A percentile compares a stretch with the other conserved stretches of the same genome.
phyloP scores from a whole-genome alignment of 1,140 invertebrate genomes.

The Drosophila ambigua region DNA sequence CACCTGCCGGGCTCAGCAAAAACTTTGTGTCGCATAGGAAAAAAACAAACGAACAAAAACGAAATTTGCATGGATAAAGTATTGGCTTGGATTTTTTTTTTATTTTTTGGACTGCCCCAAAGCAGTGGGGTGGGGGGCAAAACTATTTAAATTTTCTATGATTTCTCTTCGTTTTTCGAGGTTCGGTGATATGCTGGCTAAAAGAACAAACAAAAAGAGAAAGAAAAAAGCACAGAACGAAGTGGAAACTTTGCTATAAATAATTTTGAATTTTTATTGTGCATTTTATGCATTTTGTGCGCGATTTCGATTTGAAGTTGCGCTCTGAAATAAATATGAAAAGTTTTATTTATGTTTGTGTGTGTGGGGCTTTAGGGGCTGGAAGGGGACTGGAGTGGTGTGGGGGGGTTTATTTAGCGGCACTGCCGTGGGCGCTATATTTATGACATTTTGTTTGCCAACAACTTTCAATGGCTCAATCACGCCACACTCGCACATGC shows the following conservation, averaged over 20 bases:
- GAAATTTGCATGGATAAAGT: slow-evolving; percentile 37
- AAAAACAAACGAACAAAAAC: slow-evolving; percentile 22
- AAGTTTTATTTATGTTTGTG: slow-evolving; percentile 78
- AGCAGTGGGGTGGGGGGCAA: slow-evolving; percentile 14
- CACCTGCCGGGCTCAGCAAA: slow-evolving; percentile 46
- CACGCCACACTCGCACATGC: slow-evolving; percentile 65
- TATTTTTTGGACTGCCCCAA: slow-evolving; percentile 10
- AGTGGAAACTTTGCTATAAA: slow-evolving; percentile 73
- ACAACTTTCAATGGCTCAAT: slow-evolving; percentile 81
- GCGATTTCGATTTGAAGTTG: slow-evolving; percentile 75
- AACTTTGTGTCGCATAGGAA: slow-evolving; percentile 53
- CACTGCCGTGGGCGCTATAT: slow-evolving; percentile 63
- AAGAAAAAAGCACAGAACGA: slow-evolving; percentile 3
- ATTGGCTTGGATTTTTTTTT: slow-evolving; percentile 25
- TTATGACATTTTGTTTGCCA: slow-evolving; percentile 82
- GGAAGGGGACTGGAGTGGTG: neutral
- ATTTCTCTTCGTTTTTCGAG: slow-evolving; percentile 39
- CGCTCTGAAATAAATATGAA: slow-evolving; percentile 79
- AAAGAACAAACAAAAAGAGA: slow-evolving; percentile 17
- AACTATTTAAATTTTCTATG: slow-evolving; percentile 70
- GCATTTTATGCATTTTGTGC: slow-evolving; percentile 75
- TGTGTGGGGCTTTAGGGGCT: neutral
- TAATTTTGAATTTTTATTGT: slow-evolving; percentile 82
- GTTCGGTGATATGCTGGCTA: slow-evolving; percentile 47
- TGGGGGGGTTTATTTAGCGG: slow-evolving; percentile 5